Percentiles rank a stretch among this genome's conserved stretches.
Evolutionary conservation across 2,797 vertebrate species (phyloP).

Genomic region (Peromyscus nudipes): DNA sequence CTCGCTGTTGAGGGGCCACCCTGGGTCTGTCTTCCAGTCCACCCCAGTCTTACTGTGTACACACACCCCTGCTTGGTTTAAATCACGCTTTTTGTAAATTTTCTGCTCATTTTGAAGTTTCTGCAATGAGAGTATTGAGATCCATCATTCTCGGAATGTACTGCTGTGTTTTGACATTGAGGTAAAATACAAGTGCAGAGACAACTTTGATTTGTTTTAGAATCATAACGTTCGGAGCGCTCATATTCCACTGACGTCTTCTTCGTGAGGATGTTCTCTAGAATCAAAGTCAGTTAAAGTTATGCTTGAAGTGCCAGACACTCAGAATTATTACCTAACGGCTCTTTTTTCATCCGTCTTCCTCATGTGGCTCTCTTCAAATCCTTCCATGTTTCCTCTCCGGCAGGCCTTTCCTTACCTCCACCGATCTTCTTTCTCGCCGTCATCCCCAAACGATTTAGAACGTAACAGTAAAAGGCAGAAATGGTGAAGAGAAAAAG

Average conservation of each 20-base stretch:
- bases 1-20: neutral
- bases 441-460: neutral
- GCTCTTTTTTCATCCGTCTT: neutral
- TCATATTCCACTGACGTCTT: neutral
- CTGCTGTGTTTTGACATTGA: neutral
- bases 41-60: too few relatives aligned
- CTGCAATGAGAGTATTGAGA: neutral
- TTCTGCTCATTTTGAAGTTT: neutral
- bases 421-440: neutral
- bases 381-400: fast-evolving
- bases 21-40: neutral
- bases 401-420: neutral
- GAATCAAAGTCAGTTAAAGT: neutral
- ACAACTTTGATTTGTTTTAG: conserved; percentile 16
- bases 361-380: neutral
- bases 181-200: neutral
- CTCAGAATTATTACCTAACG: neutral
- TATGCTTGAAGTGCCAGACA: neutral
- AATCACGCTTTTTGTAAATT: neutral
- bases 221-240: neutral
- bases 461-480: neutral
- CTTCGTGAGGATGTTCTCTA: neutral
- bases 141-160: neutral
- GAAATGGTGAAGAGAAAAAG: neutral
- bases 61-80: neutral